These are phyloP conservation scores for Capricornis sumatraensis DNA, from an alignment of 2,113 vertebrate genomes.

Conservation along the genomic window DNA sequence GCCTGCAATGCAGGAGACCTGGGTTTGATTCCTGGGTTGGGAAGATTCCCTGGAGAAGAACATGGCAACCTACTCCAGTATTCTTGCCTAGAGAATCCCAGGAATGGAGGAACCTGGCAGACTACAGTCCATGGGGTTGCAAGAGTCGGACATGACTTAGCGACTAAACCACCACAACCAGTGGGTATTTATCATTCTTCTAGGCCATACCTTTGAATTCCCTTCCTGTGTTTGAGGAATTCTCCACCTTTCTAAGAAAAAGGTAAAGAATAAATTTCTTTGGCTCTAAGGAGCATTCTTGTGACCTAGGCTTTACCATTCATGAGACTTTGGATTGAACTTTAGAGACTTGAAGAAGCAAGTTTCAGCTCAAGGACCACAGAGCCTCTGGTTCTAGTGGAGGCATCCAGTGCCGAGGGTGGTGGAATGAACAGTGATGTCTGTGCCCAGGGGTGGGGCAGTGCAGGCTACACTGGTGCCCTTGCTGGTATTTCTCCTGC, in stretches of 20 bases:
- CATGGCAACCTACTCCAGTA: background rate
- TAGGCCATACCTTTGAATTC: background rate
- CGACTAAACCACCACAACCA: background rate
- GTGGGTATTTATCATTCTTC: background rate
- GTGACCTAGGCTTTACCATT: background rate
- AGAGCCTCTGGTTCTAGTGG: background rate
- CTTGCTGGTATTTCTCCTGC: background rate
- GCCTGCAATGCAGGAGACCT: background rate
- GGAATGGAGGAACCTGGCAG: background rate
- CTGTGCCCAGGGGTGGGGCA: background rate
- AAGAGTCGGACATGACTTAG: background rate
- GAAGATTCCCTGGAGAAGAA: background rate
- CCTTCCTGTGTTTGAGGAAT: background rate
- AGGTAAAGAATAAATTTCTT: background rate
- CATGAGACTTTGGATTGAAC: background rate
- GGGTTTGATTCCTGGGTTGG: background rate
- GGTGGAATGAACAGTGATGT: rapidly evolving
- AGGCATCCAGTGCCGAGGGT: too few species aligned
- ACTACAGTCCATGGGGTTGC: background rate
- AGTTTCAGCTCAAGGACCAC: background rate
- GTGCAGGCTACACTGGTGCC: background rate
- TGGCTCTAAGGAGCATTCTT: background rate
- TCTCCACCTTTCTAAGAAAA: background rate
- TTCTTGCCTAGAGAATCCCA: background rate
- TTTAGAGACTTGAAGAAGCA: background rate